A percentile compares a stretch with the other conserved stretches of the same genome.
These are phyloP conservation scores for Zaprionus obscuricornis DNA, from an alignment of 2,888 invertebrate species.

Conservation along the genomic window DNA sequence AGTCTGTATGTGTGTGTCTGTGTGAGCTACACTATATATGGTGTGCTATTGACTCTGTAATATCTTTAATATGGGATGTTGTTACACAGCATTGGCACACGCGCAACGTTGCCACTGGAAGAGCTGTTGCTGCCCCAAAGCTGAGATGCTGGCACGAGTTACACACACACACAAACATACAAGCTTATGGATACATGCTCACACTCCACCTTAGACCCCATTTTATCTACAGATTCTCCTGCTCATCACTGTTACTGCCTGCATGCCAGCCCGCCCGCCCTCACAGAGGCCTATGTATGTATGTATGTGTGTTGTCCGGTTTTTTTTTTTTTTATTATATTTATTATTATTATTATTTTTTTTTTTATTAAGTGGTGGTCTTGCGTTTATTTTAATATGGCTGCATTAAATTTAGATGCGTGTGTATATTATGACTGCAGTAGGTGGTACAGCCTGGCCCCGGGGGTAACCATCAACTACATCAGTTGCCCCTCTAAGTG, in stretches of 20 bases:
- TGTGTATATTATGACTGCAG: conserved; percentile 75
- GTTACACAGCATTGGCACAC: conserved; percentile 83
- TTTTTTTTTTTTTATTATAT: conserved; percentile 26
- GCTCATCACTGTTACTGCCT: conserved; percentile 19
- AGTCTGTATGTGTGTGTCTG: too few species aligned
- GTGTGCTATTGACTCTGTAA: conserved; percentile 79
- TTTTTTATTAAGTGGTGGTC: conserved; percentile 71
- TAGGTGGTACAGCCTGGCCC: conserved; percentile 68
- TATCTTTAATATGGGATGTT: conserved; percentile 81
- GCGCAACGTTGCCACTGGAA: conserved; percentile 82
- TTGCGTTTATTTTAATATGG: conserved; percentile 74
- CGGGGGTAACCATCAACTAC: conserved; percentile 37
- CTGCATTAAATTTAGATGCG: conserved; percentile 70
- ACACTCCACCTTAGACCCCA: conserved; percentile 21
- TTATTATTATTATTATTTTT: conserved; percentile 10
- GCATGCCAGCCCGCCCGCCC: conserved; percentile 26
- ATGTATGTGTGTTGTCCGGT: conserved; percentile 31
- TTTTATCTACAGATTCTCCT: conserved; percentile 31
- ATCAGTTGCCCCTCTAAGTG: conserved; percentile 10
- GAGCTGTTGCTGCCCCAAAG: conserved; percentile 49
- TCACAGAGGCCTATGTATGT: not conserved
- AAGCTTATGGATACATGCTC: too few species aligned
- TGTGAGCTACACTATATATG: conserved; percentile 70
- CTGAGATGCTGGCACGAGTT: conserved; percentile 58
- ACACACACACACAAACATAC: conserved; percentile 10